Percentiles rank a stretch among this genome's conserved stretches.
Conservation (phyloP, 30 jellyfish, hydroid and myxozoan genomes). For the Cassiopea xamachana region DNA sequence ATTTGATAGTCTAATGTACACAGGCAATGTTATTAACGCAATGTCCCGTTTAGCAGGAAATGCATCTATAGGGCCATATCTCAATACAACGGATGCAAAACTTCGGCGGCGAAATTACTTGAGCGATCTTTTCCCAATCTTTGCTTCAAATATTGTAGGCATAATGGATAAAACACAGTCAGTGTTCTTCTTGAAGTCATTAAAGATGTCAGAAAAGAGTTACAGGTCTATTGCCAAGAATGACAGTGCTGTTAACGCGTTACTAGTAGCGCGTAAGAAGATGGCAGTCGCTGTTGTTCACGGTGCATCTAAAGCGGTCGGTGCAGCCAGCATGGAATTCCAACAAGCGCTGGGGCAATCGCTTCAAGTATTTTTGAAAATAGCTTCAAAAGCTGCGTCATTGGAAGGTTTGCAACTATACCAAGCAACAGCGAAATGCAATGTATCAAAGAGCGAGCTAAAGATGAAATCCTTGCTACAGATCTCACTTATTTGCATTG, state of each 20-base stretch:
- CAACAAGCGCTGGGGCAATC: background rate
- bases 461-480: constrained; percentile 31
- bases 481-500: constrained; percentile 18
- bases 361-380: background rate
- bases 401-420: constrained; percentile 19
- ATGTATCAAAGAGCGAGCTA: background rate
- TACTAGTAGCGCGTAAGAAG: constrained; percentile 9
- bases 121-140: constrained; percentile 29
- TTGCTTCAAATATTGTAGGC: background rate
- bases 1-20: constrained; percentile 7
- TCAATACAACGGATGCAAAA: constrained; percentile 33
- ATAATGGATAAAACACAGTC: constrained; percentile 22
- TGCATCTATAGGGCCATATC: constrained; percentile 37
- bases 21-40: background rate
- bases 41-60: constrained; percentile 23
- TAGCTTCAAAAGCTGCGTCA: background rate
- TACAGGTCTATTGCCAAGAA: constrained; percentile 22
- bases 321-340: background rate
- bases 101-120: constrained; percentile 23
- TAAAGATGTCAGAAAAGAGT: constrained; percentile 23
- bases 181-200: background rate
- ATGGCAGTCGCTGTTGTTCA: constrained; percentile 29
- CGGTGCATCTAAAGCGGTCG: background rate
- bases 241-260: constrained; percentile 5
- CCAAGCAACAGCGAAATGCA: constrained; percentile 15